Evolutionary conservation across 2,888 invertebrate species (phyloP).

Genomic region (Cryptus viduatorius): DNA sequence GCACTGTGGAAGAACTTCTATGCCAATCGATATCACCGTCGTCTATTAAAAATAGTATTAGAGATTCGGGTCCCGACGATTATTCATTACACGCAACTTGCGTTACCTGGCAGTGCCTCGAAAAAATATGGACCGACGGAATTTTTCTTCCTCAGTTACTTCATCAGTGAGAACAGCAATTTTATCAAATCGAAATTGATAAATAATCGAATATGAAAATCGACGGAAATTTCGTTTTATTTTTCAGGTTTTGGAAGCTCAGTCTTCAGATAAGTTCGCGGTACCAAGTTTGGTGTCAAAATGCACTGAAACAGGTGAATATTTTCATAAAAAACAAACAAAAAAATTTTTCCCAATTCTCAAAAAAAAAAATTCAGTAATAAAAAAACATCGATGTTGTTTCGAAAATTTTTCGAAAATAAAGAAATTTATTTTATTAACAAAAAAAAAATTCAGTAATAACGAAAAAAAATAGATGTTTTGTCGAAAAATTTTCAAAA

Average conservation of each 20-base stretch:
- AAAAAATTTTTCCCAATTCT: not conserved
- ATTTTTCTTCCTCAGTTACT: constrained; percentile 92
- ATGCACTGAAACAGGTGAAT: constrained; percentile 77
- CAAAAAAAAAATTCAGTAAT: too few relatives aligned
- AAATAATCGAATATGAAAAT: not conserved
- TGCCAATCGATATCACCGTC: constrained; percentile 76
- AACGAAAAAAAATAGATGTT: not conserved
- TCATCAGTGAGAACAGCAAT: constrained; percentile 85
- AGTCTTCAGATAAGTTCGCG: constrained; percentile 93
- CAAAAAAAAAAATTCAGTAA: not conserved
- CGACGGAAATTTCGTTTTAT: constrained; percentile 13
- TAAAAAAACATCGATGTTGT: not conserved
- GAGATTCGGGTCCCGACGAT: constrained; percentile 70
- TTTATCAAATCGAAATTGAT: not conserved
- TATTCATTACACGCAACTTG: constrained; percentile 84
- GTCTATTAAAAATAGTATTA: constrained; percentile 75
- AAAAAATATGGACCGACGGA: constrained; percentile 91
- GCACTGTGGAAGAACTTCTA: constrained; percentile 83
- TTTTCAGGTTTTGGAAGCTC: constrained; percentile 93
- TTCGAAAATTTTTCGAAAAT: not conserved
- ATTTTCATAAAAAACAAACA: too few relatives aligned
- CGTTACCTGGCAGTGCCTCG: constrained; percentile 86
- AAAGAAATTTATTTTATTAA: too few relatives aligned
- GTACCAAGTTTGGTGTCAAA: constrained; percentile 90
- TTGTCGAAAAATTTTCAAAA: not conserved